These are phyloP conservation scores for Acrobasis repandana DNA, from an alignment of 2,888 invertebrate species.

Conservation along the genomic window DNA sequence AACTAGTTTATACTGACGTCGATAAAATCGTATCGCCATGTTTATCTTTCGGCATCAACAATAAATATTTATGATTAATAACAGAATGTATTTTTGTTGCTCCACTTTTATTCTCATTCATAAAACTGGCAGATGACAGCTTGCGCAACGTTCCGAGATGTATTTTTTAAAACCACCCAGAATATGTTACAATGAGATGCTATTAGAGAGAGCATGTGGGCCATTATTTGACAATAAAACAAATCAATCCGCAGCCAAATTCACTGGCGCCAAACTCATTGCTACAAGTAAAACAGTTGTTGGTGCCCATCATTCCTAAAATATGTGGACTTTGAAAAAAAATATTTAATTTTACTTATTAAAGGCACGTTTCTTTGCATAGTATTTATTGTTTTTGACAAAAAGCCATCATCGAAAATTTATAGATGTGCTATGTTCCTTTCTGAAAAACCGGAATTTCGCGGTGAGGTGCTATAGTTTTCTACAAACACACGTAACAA, in stretches of 20 bases:
- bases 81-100: slow-evolving; percentile 26
- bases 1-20: slow-evolving; percentile 16
- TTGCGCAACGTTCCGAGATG: slow-evolving; percentile 21
- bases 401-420: too few species aligned
- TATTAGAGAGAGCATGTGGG: slow-evolving; percentile 26
- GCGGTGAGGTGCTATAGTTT: too few species aligned
- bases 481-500: too few species aligned
- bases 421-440: too few species aligned
- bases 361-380: too few species aligned
- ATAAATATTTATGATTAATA: slow-evolving; percentile 30
- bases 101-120: slow-evolving; percentile 29
- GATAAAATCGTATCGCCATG: slow-evolving; percentile 28
- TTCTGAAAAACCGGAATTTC: too few species aligned
- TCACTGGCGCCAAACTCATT: slow-evolving; percentile 37
- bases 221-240: slow-evolving; percentile 39
- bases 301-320: slow-evolving; percentile 15
- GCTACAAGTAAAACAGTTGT: slow-evolving; percentile 24
- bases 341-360: too few species aligned
- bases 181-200: slow-evolving; percentile 21
- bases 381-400: too few species aligned
- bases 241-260: slow-evolving; percentile 39
- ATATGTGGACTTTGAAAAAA: background rate
- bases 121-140: slow-evolving; percentile 30
- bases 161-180: slow-evolving; percentile 26
- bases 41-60: slow-evolving; percentile 28